Evolutionary conservation across 1,140 invertebrate genomes (phyloP), one percentile per base, ranked within the genome.

Genomic region (Lucilia sericata): DNA sequence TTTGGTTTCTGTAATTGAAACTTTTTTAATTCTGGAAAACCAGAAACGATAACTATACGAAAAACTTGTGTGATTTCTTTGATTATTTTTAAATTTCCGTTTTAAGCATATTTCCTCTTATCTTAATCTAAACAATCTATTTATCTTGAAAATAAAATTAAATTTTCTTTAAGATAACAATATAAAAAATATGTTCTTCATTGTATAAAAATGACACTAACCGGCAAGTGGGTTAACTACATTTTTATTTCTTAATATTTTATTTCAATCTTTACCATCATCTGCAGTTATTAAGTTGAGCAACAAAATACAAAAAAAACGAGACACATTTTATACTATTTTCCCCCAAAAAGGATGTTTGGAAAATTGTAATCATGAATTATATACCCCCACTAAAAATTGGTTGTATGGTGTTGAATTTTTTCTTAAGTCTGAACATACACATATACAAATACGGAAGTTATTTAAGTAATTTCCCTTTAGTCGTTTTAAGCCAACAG

Each of bases 381-480:
- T 55, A 55, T 55, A 12, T 42, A 5, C 51, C 51, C 25, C 12
- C 51, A 0, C 12, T 2, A 55, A 55, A 55, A 55, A 55, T 14
- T n/a, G 12, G 9, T 55, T 8, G 12, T 55, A 12, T 55, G 17
- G 0, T 55, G 49, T 30, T 30, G 49, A 49, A 1, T 55, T 55
- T 55, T 12, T n/a, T 42, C 42, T 42, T 42, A 2, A 3, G 42
- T 42, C 5, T 42, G 10, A 42, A 42, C 10, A 42, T 42, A 42
- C 5, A 42, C 42, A 42, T 5, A 42, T 5, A 42, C 5, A n/a
- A 17, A 55, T 55, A 14, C 12, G 51, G 51, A 55, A 55, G 13
- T 55, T 55, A 55, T 55, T 55, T 55, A 17, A 55, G 51, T 55
- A 55, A 55, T 55, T 55, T 55, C 51, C 42, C 51, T 55, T 55